Conservation (phyloP, 2,113 vertebrate species). For the Grallaria varia region DNA sequence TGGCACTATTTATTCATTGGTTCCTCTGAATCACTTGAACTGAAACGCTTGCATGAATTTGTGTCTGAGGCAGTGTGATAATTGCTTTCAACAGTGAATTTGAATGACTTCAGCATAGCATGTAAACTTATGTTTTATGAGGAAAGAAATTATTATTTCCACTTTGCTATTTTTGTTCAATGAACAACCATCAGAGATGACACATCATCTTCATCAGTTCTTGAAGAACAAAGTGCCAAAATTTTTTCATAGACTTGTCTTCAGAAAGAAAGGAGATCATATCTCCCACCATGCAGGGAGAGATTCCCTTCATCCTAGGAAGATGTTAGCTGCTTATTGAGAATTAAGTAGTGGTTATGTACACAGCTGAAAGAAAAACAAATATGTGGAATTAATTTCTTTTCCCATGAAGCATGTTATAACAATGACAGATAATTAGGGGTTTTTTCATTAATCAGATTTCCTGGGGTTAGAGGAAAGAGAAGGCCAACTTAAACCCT, state of each 20-base stretch:
- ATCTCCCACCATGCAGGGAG: neutral
- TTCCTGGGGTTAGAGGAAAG: neutral
- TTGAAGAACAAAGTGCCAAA: neutral
- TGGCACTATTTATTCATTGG: slow-evolving; percentile 75
- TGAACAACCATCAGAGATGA: neutral
- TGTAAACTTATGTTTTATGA: neutral
- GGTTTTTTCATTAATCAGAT: neutral
- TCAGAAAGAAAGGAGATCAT: neutral
- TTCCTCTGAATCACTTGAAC: slow-evolving; percentile 73
- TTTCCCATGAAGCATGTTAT: neutral
- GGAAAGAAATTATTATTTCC: neutral
- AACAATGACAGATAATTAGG: neutral
- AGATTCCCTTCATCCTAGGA: neutral
- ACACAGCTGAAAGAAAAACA: neutral
- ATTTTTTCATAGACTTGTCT: neutral
- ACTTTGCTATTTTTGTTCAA: neutral
- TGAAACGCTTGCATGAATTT: slow-evolving; percentile 25
- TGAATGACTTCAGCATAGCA: neutral
- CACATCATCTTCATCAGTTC: neutral
- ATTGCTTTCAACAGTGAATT: slow-evolving; percentile 2
- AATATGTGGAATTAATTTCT: neutral
- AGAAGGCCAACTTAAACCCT: neutral
- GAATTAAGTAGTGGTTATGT: neutral
- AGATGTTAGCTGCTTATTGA: neutral
- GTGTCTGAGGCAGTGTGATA: neutral